A percentile compares a stretch with the other conserved stretches of the same genome.
Conservation (phyloP, 2,113 vertebrate species). For the Origma solitaria region DNA sequence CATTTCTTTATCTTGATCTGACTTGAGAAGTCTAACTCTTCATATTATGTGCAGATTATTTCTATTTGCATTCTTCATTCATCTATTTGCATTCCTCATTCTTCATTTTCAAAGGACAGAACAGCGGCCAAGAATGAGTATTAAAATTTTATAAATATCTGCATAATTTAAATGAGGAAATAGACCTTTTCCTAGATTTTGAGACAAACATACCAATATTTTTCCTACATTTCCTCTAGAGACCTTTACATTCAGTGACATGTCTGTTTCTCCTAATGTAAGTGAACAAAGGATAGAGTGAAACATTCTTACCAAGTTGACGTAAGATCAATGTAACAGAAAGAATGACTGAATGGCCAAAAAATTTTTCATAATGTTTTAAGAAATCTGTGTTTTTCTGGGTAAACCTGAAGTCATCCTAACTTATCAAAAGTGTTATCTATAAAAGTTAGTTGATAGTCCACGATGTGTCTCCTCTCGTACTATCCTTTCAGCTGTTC, state of each 20-base stretch:
- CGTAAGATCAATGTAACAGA: background rate
- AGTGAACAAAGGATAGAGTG: background rate
- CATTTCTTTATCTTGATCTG: background rate
- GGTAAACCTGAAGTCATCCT: background rate
- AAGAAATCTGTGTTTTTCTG: background rate
- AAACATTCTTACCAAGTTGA: background rate
- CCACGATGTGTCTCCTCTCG: background rate
- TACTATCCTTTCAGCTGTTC: background rate
- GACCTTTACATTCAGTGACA: background rate
- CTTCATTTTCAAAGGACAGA: background rate
- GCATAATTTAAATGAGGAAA: background rate
- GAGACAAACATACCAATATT: background rate
- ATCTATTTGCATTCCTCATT: background rate
- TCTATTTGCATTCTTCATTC: background rate
- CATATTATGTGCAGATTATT: background rate
- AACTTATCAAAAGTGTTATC: background rate
- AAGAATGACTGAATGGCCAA: background rate
- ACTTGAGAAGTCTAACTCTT: background rate
- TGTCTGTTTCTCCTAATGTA: background rate
- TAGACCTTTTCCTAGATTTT: background rate
- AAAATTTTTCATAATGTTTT: background rate
- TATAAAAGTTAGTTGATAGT: background rate
- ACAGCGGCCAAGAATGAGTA: background rate
- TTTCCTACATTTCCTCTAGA: background rate
- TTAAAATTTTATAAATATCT: background rate